Conservation (phyloP, 2,113 vertebrate genomes). For the Chroicocephalus ridibundus region DNA sequence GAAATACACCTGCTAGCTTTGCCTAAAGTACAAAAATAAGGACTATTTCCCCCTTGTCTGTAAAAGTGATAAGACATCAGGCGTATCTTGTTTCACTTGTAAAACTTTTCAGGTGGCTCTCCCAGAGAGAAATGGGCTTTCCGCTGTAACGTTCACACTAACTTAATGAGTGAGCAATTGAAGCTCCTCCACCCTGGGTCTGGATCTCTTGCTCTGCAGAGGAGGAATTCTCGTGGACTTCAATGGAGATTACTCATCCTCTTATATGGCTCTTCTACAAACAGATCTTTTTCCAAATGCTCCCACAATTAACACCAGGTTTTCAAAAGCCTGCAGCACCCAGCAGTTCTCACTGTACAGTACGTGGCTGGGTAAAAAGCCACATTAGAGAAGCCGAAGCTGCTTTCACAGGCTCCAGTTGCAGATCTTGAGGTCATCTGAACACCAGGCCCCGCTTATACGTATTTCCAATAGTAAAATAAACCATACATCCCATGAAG, state of each 20-base stretch:
- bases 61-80: neutral
- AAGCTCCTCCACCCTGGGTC: neutral
- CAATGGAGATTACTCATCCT: neutral
- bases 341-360: neutral
- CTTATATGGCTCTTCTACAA: neutral
- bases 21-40: neutral
- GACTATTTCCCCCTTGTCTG: neutral
- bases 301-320: neutral
- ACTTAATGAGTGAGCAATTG: neutral
- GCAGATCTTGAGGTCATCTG: neutral
- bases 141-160: fast-evolving
- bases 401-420: neutral
- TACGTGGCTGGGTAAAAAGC: neutral
- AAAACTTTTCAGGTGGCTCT: neutral
- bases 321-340: neutral
- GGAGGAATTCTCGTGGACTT: neutral
- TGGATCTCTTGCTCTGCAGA: neutral
- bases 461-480: neutral
- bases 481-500: neutral
- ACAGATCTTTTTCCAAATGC: neutral
- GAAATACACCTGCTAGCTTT: conserved; percentile 11
- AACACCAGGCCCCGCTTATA: neutral
- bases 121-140: neutral
- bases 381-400: neutral
- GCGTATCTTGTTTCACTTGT: neutral